Percentiles rank a stretch among this genome's conserved stretches.
These are phyloP conservation scores for Eutolmus rufibarbis DNA, from an alignment of 2,888 invertebrate genomes.

Conservation along the genomic window DNA sequence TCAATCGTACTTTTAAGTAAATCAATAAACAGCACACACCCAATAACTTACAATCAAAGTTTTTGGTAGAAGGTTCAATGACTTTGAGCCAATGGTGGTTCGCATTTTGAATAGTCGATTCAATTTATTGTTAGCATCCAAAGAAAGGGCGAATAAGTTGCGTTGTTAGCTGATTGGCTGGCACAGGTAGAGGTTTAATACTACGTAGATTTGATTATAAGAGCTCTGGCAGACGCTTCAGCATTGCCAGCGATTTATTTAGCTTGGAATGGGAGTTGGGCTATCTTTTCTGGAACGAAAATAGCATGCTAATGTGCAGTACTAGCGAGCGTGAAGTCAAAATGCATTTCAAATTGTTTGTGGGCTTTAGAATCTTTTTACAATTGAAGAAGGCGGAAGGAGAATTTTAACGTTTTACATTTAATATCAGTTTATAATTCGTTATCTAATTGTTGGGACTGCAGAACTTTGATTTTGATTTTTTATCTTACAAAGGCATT, in stretches of 20 bases:
- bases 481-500: background rate
- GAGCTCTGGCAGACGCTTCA: background rate
- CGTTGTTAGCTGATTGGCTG: background rate
- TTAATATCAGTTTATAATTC: no score
- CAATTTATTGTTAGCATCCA: background rate
- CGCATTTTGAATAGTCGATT: background rate
- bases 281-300: background rate
- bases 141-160: background rate
- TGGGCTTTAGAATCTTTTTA: no score
- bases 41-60: background rate
- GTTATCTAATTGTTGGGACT: no score
- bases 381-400: no score
- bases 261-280: background rate
- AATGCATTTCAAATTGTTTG: no score
- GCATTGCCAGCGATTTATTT: background rate
- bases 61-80: background rate
- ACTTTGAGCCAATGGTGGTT: background rate
- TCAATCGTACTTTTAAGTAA: no score
- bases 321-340: background rate
- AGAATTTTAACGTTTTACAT: no score
- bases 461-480: background rate
- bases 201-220: background rate
- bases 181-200: background rate
- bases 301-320: no score
- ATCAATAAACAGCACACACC: background rate